Base-by-base conservation (phyloP, 2,113 vertebrate species). In the Pyrgilauda ruficollis region DNA sequence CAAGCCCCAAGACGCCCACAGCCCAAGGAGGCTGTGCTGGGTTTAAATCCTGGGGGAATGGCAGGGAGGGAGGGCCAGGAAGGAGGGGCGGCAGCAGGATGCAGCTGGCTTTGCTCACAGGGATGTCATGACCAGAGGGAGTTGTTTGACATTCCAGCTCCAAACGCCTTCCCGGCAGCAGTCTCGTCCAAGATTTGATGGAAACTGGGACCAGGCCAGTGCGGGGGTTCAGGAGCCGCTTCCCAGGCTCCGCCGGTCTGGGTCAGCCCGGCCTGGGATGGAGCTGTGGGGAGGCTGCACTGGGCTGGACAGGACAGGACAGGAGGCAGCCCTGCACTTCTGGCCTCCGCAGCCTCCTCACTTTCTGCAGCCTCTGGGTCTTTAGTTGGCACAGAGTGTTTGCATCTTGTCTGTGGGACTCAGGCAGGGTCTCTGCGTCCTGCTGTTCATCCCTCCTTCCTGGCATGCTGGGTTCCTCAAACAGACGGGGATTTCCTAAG, bases 51-150 rank as follows among this genome's bases (percentile, higher is more conserved):
- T 63, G 41, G 86, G 92, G 89, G 89, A 93, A 13, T 73, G 70
- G 86, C 4, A 18, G 52, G 64, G 86, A 86, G 94, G 94, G 76
- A 95, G 86, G 90, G 50, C 43, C 19, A 1, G 56, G 77, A 83
- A 94, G 93, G 80, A 95, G 94, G 84, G 84, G 62, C 1, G 0
- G 89, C 58, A 8, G n/a, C 3, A 12, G 87, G 91, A 96, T 87
- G 81, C 96, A 96, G 95, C 95, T 96, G 95, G 94, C 43, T 94
- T 95, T 10, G 11, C 95, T 96, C 94, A 95, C 8, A 1, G 78
- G 35, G 70, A 88, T 94, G 94, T 95, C 94, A 82, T 49, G 87
- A 87, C 92, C 70, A 0, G 70, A 76, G 84, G 69, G 93, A 94
- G 49, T 70, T 95, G 92, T 95, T 96, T 94, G 81, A 93, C 77